Evolutionary conservation across 92 coral and sea anemone genomes (phyloP).

Genomic region (Heliopora coerulea): DNA sequence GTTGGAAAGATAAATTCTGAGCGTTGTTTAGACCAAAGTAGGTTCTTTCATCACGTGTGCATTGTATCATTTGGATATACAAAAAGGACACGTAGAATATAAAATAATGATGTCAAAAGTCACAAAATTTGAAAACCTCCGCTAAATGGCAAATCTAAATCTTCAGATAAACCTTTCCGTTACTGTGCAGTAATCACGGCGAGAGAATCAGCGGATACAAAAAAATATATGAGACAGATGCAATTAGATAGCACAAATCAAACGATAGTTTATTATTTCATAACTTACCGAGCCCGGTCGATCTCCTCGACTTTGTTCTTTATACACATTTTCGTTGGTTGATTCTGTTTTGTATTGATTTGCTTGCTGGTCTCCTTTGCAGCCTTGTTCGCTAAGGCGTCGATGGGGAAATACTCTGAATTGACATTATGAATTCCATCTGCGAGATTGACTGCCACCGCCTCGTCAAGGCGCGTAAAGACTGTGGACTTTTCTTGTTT

Average conservation of each 20-base stretch:
- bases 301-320: conserved; percentile 34
- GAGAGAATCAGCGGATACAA: background rate
- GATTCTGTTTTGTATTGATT: background rate
- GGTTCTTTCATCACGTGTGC: too few species aligned
- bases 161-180: too few species aligned
- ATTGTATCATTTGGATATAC: too few species aligned
- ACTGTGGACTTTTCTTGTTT: conserved; percentile 26
- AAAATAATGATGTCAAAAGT: too few species aligned
- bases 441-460: conserved; percentile 32
- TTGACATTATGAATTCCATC: conserved; percentile 44
- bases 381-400: conserved; percentile 39
- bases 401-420: conserved; percentile 45
- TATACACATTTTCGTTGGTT: background rate
- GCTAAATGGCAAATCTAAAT: too few species aligned
- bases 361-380: conserved; percentile 23
- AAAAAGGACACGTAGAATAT: too few species aligned
- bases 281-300: conserved; percentile 33
- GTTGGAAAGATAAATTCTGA: too few species aligned
- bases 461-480: conserved; percentile 33
- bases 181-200: too few species aligned
- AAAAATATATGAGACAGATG: background rate
- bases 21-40: too few species aligned
- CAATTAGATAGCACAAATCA: too few species aligned
- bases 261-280: background rate
- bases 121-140: too few species aligned